Conservation (phyloP, 2,797 vertebrate genomes). For the Tiaroga cobitis region DNA sequence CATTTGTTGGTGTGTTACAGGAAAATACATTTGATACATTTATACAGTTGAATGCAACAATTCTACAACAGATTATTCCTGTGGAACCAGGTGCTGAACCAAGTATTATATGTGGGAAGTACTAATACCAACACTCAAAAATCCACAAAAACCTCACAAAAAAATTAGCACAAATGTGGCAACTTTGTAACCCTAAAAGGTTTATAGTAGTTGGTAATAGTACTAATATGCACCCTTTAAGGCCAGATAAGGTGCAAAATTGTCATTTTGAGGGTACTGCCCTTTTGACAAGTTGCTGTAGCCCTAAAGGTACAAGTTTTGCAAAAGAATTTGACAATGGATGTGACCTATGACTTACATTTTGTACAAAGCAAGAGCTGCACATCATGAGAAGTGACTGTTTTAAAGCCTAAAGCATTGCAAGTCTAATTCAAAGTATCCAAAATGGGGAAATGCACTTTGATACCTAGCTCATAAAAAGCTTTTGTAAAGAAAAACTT, state of each 20-base stretch:
- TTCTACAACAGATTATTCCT: background rate
- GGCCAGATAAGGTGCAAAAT: background rate
- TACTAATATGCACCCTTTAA: background rate
- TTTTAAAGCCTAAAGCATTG: constrained; percentile 4
- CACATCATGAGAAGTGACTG: background rate
- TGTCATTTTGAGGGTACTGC: background rate
- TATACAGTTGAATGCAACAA: background rate
- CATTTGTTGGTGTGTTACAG: background rate
- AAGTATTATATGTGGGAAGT: background rate
- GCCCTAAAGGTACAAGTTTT: background rate
- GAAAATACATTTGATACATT: background rate
- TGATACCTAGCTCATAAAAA: background rate
- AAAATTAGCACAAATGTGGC: too few species aligned
- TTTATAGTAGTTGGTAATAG: background rate
- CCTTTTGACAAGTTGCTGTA: background rate
- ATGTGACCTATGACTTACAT: background rate
- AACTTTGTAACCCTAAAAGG: background rate
- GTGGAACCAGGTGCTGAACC: background rate
- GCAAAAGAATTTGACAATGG: background rate
- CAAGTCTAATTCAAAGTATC: background rate
- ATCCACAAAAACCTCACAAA: too few species aligned
- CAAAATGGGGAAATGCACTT: background rate
- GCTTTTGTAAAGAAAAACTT: constrained; percentile 4
- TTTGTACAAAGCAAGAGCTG: background rate
- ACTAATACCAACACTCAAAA: too few species aligned